Base-by-base conservation (phyloP, 2,888 invertebrate genomes). In the Metacarcinus magister region DNA sequence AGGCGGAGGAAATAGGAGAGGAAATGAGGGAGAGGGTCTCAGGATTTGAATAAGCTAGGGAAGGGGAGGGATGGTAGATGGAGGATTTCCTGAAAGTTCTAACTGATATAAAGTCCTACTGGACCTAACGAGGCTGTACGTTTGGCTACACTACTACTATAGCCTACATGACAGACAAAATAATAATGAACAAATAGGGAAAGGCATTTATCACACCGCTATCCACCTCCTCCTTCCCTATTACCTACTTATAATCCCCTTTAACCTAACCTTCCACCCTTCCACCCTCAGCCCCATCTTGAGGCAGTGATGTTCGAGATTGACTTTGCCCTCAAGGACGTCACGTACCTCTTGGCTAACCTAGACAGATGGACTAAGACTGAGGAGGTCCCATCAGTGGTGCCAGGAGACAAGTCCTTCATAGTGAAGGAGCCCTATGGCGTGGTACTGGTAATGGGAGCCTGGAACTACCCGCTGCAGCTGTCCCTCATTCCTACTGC, bases 381-480 rank as follows among this genome's bases (percentile, higher is more conserved):
- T 4, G 95, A 97, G 87, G 48, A 93, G 75, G 97, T 97, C 23
- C n/a, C 89, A 97, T 97, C 97, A 97, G 97, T 97, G 97, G 97
- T 97, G 3, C 90, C 97, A 92, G 97, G 98, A 97, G 98, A 98
- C 97, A 97, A 97, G n/a, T 97, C 97, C 3, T 98, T 97, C 97
- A 97, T 98, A 89, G 97, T 97, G 89, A 98, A 98, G 97, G 99
- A 99, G 97, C 99, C 99, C 0, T 99, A 98, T 97, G 99, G 99
- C 39, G 99, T 99, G 43, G 99, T 98, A 1, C 98, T 99, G 5
- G 97, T 98, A 90, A 97, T 98, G 97, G 99, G 99, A 0, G 99
- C 99, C 0, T 99, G 99, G 99, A 99, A 99, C 98, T 99, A 99
- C 98, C 99, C 99, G 0, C 97, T 99, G 44, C 99, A 99, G 97